Conservation (phyloP, 30 jellyfish, hydroid and myxozoan species). For the Morbakka virulenta region DNA sequence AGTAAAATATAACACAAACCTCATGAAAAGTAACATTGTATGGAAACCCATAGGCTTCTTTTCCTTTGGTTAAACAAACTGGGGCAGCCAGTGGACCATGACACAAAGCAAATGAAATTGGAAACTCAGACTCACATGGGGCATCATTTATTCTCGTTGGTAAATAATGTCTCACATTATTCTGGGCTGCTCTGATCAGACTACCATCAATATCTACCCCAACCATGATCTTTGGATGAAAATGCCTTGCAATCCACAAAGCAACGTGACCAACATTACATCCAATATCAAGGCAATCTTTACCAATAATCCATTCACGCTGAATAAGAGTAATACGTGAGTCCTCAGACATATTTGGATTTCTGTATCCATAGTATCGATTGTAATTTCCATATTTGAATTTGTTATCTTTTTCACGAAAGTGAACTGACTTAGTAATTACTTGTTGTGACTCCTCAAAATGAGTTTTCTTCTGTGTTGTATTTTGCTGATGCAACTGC, state of each 20-base stretch:
- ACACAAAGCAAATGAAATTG: conserved; percentile 68
- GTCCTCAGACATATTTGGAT: conserved; percentile 69
- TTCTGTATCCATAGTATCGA: conserved; percentile 77
- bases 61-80: conserved; percentile 5
- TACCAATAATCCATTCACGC: conserved; percentile 58
- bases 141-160: conserved; percentile 46
- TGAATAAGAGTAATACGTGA: conserved; percentile 58
- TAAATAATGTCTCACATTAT: conserved; percentile 45
- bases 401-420: conserved; percentile 50
- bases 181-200: conserved; percentile 64
- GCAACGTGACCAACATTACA: conserved; percentile 89
- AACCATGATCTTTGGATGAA: conserved; percentile 49
- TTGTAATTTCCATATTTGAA: conserved; percentile 78
- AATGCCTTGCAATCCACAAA: conserved; percentile 63
- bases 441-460: too few species aligned
- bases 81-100: conserved; percentile 89
- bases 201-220: conserved; percentile 85
- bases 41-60: conserved; percentile 62
- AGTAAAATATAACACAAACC: too few species aligned
- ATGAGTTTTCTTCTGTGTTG: too few species aligned
- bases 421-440: too few species aligned
- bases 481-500: too few species aligned
- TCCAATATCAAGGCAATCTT: conserved; percentile 84
- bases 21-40: conserved; percentile 47
- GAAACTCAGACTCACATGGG: conserved; percentile 67